Base-by-base conservation (phyloP, 2,888 invertebrate genomes). In the Thymelicus acteon region DNA sequence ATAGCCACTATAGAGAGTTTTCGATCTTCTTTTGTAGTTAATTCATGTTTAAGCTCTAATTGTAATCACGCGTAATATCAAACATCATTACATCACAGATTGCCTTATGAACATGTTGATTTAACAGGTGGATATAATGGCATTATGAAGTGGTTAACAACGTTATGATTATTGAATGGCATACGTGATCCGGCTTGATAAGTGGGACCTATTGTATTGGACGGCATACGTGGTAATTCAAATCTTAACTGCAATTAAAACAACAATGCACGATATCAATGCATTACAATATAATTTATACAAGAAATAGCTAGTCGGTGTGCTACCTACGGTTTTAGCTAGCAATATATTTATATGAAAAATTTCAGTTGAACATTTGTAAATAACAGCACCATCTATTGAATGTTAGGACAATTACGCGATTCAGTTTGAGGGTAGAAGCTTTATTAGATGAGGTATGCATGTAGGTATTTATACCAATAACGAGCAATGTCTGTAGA, bases 81-180 rank as follows among this genome's bases (percentile, higher is more conserved):
- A 52, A 52, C 49, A 19, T 65, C 58, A 68, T 72, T 64, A 68
- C 24, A 47, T 68, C 19, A 65, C 68, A 61, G 19, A 72, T 64
- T 47, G 60, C 48, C 57, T 31, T 13, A 60, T 15, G 31, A 19
- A 48, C 58, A 31, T 8, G 39, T 44, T 44, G 31, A 24, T 48
- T 6, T 12, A 66, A 54, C 58, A 58, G 37, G 8, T 58, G 44
- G 40, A n/a, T 62, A 47, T 76, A 84, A 84, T 77, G 62, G 58
- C 73, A 78, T 81, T 80, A 76, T 65, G 62, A 60, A 72, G 61
- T 75, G 73, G 69, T 74, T 78, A 77, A 79, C 82, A 77, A 74
- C 68, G 75, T 79, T 75, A 78, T 78, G 77, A 82, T 82, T 77
- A 78, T 78, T 80, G 77, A 73, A 74, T 72, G 58, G 72, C 67